Percentiles rank a stretch among this genome's conserved stretches.
Conservation (phyloP, 2,797 vertebrate genomes). For the Tarsius wallacei region DNA sequence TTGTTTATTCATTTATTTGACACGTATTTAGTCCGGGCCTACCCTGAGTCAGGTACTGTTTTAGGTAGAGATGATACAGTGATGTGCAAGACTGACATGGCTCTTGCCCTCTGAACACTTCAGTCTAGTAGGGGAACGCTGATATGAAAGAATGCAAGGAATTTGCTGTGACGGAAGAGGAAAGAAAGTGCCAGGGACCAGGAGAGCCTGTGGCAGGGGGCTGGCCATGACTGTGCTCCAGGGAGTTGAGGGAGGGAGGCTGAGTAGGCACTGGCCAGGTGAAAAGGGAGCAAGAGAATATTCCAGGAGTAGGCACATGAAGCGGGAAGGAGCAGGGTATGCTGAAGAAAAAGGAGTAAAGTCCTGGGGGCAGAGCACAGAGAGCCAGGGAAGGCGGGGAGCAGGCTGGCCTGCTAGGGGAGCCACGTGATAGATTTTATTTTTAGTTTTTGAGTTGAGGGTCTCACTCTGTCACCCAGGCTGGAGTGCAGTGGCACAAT, state of each 20-base stretch:
- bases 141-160: slow-evolving; percentile 9
- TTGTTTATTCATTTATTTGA: background rate
- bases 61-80: background rate
- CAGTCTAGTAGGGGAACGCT: background rate
- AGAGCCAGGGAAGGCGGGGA: background rate
- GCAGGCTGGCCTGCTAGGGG: background rate
- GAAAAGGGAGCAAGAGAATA: background rate
- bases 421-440: background rate
- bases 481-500: no score
- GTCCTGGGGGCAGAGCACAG: background rate
- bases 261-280: background rate
- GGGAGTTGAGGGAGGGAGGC: background rate
- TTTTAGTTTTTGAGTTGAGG: no score
- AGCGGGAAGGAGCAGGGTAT: background rate
- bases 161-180: background rate
- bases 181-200: background rate
- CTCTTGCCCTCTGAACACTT: background rate
- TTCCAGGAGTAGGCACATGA: background rate
- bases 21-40: background rate
- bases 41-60: background rate
- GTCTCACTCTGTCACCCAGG: no score
- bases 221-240: background rate
- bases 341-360: background rate
- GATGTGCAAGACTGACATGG: background rate
- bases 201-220: background rate